These are phyloP conservation scores for Bostrychus sinensis DNA, from an alignment of 2,113 vertebrate genomes.

Conservation along the genomic window DNA sequence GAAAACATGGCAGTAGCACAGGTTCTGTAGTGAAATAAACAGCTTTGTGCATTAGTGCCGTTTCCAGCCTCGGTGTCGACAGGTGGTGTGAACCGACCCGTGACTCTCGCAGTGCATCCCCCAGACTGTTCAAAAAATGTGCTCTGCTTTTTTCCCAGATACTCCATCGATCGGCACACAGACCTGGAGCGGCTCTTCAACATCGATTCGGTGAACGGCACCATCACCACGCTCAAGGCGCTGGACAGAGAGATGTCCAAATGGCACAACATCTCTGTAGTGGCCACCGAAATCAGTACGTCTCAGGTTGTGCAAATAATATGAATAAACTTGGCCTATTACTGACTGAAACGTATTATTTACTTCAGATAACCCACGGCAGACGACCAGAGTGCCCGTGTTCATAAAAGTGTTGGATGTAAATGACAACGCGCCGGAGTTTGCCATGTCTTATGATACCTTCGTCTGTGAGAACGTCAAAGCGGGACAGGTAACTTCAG, in stretches of 20 bases:
- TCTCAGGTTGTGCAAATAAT: background rate
- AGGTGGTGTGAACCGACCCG: background rate
- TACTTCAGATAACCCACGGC: constrained; percentile 87
- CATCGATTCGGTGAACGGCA: constrained; percentile 91
- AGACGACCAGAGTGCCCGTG: constrained; percentile 89
- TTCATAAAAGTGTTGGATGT: constrained; percentile 94
- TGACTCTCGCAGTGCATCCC: background rate
- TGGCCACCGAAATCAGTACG: constrained; percentile 93
- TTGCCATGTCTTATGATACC: constrained; percentile 94
- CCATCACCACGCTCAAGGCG: constrained; percentile 88
- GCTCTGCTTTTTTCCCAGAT: constrained; percentile 73
- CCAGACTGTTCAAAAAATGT: background rate
- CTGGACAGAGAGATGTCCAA: constrained; percentile 92
- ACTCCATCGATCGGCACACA: constrained; percentile 92
- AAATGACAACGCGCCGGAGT: constrained; percentile 95
- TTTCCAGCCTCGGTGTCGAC: background rate
- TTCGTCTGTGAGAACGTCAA: constrained; percentile 98
- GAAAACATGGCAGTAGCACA: too few species aligned
- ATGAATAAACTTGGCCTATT: background rate
- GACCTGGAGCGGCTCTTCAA: constrained; percentile 93
- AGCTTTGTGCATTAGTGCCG: too few species aligned
- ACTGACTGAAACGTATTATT: background rate
- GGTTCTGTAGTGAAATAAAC: too few species aligned
- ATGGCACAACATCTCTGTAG: constrained; percentile 95
- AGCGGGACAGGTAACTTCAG: constrained; percentile 91